Evolutionary conservation across 1,140 invertebrate species (phyloP).

Genomic region (Trichogramma pretiosum): DNA sequence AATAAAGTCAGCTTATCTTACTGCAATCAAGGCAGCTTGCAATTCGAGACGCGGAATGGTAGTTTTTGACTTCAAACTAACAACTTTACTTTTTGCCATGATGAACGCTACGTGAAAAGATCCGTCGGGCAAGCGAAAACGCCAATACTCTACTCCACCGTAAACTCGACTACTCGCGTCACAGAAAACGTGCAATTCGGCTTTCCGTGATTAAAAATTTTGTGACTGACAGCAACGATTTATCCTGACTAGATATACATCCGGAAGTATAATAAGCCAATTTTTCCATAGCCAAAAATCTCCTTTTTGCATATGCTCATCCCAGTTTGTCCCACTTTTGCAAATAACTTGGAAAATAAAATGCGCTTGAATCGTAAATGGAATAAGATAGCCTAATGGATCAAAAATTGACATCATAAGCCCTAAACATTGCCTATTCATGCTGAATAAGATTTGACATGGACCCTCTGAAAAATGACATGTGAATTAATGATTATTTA

Average conservation of each 20-base stretch:
- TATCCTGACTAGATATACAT: background rate
- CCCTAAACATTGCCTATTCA: background rate
- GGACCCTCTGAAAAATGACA: no score
- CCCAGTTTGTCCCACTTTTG: constrained; percentile 10
- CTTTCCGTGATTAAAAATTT: background rate
- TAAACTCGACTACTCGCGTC: background rate
- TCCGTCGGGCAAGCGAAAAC: background rate
- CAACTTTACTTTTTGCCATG: background rate
- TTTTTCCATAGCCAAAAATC: background rate
- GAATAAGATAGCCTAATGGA: constrained; percentile 31
- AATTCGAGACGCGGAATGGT: constrained; percentile 22
- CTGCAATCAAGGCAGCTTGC: constrained; percentile 14
- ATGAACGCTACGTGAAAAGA: background rate
- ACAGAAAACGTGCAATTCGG: background rate
- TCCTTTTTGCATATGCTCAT: constrained; percentile 3
- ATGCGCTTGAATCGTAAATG: constrained; percentile 30
- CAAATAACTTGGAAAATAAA: constrained; percentile 35
- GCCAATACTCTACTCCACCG: background rate
- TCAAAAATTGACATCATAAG: constrained; percentile 31
- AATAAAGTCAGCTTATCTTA: constrained; percentile 10
- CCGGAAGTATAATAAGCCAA: background rate
- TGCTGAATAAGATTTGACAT: no score
- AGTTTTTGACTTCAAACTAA: background rate
- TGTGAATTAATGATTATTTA: no score
- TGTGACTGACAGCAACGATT: background rate